Evolutionary conservation across 64 coral and sea anemone species (phyloP).

Genomic region (Pocillopora damicornis): DNA sequence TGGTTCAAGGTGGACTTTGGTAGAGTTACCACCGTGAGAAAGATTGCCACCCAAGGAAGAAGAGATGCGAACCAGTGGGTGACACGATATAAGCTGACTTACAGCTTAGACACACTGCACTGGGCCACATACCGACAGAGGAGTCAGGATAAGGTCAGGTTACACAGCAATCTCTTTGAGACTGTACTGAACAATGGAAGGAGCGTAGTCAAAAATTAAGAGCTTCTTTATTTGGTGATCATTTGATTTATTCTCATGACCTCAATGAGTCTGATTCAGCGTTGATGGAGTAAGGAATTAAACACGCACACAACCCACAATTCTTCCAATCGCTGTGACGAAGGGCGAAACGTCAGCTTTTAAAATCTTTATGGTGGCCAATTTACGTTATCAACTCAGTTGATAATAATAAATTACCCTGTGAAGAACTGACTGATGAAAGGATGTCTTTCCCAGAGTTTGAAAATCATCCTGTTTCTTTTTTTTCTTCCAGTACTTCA

Average conservation of each 20-base stretch:
- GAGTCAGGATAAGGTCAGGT: constrained; percentile 14
- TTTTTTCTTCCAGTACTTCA: constrained; percentile 17
- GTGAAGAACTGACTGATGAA: not conserved
- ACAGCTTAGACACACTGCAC: constrained; percentile 24
- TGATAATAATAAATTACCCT: too few species aligned
- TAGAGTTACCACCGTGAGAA: constrained; percentile 1
- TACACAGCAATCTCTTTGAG: not conserved
- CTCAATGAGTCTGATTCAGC: too few species aligned
- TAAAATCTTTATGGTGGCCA: too few species aligned
- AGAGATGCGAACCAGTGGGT: constrained; percentile 28
- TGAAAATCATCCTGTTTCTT: not conserved
- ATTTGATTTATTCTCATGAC: not conserved
- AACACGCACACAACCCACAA: too few species aligned
- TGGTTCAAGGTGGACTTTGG: constrained; percentile 36
- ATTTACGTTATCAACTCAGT: too few species aligned
- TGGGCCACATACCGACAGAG: constrained; percentile 34
- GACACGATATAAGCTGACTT: constrained; percentile 16
- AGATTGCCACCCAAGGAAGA: constrained; percentile 28
- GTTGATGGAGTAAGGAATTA: too few species aligned
- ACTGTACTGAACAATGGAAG: too few species aligned
- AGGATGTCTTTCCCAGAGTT: not conserved
- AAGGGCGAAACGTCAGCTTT: too few species aligned
- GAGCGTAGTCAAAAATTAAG: too few species aligned
- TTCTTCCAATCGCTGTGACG: too few species aligned
- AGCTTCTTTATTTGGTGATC: not conserved